Percentiles rank a stretch among this genome's conserved stretches.
These are phyloP conservation scores for Eustalomyia histrio DNA, from an alignment of 2,888 invertebrate genomes.

Conservation along the genomic window DNA sequence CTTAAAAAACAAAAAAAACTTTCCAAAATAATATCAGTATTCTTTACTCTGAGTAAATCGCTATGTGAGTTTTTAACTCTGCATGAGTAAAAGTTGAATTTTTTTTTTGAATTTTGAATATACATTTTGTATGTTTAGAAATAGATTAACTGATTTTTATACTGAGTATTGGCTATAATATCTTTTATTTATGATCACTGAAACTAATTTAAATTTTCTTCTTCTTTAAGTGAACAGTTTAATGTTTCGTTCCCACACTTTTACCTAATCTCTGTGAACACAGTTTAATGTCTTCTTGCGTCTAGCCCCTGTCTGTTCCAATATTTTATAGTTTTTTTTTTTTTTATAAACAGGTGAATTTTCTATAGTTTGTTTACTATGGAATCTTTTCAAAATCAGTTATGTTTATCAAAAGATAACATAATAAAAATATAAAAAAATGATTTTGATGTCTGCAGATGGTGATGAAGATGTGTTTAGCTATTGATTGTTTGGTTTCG, in stretches of 20 bases:
- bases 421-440: conserved; percentile 12
- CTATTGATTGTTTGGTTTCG: conserved; percentile 21
- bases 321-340: neutral
- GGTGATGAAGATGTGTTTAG: conserved; percentile 42
- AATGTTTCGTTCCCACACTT: conserved; percentile 76
- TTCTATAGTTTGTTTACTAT: conserved; percentile 27
- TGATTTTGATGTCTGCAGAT: conserved; percentile 7
- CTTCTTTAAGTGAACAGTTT: conserved; percentile 49
- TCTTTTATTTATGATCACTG: conserved; percentile 77
- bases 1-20: too few relatives aligned
- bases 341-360: conserved; percentile 58
- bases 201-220: conserved; percentile 77
- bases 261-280: conserved; percentile 72
- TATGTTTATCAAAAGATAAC: conserved; percentile 50
- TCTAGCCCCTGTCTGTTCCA: neutral
- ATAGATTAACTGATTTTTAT: conserved; percentile 63
- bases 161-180: conserved; percentile 76
- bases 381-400: conserved; percentile 43
- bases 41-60: neutral
- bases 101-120: neutral
- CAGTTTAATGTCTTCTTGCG: conserved; percentile 1
- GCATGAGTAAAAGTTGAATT: conserved; percentile 50
- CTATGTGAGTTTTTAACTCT: conserved; percentile 14
- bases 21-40: conserved; percentile 11
- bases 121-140: neutral